Base-by-base conservation (phyloP, 2,888 invertebrate species). In the Apamea anceps region DNA sequence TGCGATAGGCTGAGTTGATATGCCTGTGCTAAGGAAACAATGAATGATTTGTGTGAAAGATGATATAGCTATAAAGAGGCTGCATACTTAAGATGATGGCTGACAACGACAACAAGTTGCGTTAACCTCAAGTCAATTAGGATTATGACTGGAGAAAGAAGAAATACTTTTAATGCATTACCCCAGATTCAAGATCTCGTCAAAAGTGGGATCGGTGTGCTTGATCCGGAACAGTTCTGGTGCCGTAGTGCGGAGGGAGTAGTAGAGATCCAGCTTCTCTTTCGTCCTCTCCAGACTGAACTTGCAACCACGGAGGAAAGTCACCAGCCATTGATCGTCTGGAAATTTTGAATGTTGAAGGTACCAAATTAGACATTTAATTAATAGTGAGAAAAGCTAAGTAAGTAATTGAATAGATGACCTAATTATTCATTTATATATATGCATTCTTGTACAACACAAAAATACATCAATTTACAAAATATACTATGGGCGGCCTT, bases 301-400 rank as follows among this genome's bases (percentile, higher is more conserved):
- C 92, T 98, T 98, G 90, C 97, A 97, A 60, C 98, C 98, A 15
- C 98, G 96, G 32, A 98, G 93, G 91, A 98, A 98, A 1, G 97
- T 94, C 12, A 97, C 89, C 72, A 98, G 90, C 95, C 97, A 97
- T 93, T 98, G 98, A 88, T 98, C 97, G 92, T 97, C 98, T 97
- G 91, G 42, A 94, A 87, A 63, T 54, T 13, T 45, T 18, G n/a
- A 7, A 48, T 18, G n/a, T 45, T 13, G 28, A 45, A 6, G 8
- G 21, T 68, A 48, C 4, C 21, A 13, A 70, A 70, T 68, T 12
- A 12, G 7, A 68, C n/a, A 28, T 28, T 21, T 21, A 48, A 21
- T 28, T 7, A 28, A 13, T 12, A 48, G 4, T 28, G 12, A 28
- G 3, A 28, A 68, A 48, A 48, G n/a, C 18, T 68, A 68, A 45